These are phyloP conservation scores for Cheilosia urbana DNA, from an alignment of 2,888 invertebrate species.

Conservation along the genomic window DNA sequence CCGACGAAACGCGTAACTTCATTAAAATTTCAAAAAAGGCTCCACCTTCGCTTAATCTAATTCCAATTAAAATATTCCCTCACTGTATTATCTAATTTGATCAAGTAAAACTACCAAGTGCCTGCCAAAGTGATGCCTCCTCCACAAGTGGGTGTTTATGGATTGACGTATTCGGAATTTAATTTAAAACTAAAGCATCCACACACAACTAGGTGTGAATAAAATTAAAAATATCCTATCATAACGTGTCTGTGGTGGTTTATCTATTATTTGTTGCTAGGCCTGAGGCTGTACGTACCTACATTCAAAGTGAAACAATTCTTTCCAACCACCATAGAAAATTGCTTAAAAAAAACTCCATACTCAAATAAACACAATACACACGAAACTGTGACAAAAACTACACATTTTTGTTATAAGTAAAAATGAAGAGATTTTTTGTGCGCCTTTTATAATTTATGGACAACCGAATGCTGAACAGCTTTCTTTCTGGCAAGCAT, in stretches of 20 bases:
- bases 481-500: constrained; percentile 26
- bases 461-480: constrained; percentile 54
- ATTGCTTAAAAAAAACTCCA: constrained; percentile 18
- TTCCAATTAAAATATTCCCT: constrained; percentile 25
- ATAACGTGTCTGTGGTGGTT: constrained; percentile 14
- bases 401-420: constrained; percentile 17
- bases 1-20: constrained; percentile 11
- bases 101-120: constrained; percentile 66
- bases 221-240: constrained; percentile 61
- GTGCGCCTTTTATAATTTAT: constrained; percentile 50
- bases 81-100: constrained; percentile 43
- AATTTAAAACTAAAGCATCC: constrained; percentile 69
- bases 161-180: constrained; percentile 75
- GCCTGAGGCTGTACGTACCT: not conserved
- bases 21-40: constrained; percentile 17
- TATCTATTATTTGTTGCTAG: constrained; percentile 2
- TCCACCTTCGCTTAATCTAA: constrained; percentile 4
- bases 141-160: constrained; percentile 75
- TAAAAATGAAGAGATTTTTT: constrained; percentile 12
- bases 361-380: not conserved
- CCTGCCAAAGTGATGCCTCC: constrained; percentile 43
- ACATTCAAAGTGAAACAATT: not conserved
- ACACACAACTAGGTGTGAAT: constrained; percentile 63
- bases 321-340: constrained; percentile 1
- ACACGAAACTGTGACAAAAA: constrained; percentile 16